Evolutionary conservation across 2,888 invertebrate genomes (phyloP), one percentile per base, ranked within the genome.

Genomic region (Cataglyphis livida): DNA sequence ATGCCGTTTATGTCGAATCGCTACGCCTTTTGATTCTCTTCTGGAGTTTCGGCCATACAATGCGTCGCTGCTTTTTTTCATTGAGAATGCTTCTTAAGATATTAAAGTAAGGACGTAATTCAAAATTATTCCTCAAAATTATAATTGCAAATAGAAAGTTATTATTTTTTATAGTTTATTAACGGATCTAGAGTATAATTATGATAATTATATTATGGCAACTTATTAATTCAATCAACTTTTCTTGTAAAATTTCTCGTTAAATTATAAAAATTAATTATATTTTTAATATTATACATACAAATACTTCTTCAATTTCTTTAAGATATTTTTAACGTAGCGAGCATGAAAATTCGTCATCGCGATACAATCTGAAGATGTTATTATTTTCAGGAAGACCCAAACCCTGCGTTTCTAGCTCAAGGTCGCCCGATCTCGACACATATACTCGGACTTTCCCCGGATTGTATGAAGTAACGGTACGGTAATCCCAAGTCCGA

Each of bases 401-500:
- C n/a, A 57, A 35, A 28, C 21, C 38, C 15, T 7, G 32, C 59
- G 59, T 70, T 70, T 81, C 41, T n/a, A 51, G 54, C 21, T 79
- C 62, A 81, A 83, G 61, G 78, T 61, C 41, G 44, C 12, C 35
- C 54, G 48, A 73, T 73, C 51, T 51, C 38, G 59, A 59, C 35
- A 48, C 61, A 44, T 64, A n/a, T 66, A 48, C 25, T 38, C 66
- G 48, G 25, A 66, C 82, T 81, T 71, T 73, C 81, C 59, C 71
- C 41, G 21, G 64, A 64, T 70, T 73, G 71, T 59, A 38, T 54
- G 64, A 81, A 57, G 64, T 81, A 83, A 83, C 83, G 83, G 83
- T 73, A 81, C 32, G 25, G 51, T 74, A 79, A 83, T 74, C 65
- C 62, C 32, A 68, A 81, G 59, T 73, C 51, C 28, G 57, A 68